Conservation (phyloP, 2,113 vertebrate species). For the Lophura nycthemera region DNA sequence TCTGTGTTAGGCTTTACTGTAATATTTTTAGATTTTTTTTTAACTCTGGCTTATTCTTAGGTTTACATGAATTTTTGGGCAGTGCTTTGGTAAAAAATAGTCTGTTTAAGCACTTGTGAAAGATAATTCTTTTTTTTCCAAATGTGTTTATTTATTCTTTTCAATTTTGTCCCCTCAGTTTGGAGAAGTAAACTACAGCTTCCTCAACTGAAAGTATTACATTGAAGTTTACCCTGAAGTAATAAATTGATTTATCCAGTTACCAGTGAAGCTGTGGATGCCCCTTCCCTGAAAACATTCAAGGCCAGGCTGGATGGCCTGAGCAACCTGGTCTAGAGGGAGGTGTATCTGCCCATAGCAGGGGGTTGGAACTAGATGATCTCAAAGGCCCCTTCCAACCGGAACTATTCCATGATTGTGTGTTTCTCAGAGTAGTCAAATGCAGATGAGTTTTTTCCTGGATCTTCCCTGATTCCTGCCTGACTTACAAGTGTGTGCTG, state of each 20-base stretch:
- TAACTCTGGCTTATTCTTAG: not conserved
- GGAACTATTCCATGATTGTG: too few species aligned
- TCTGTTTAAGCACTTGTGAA: not conserved
- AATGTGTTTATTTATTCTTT: not conserved
- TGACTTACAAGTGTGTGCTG: not conserved
- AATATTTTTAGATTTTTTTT: not conserved
- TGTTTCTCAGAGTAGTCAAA: not conserved
- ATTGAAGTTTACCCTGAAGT: not conserved
- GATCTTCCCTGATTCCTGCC: not conserved
- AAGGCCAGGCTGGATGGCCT: too few species aligned
- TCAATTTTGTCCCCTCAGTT: not conserved
- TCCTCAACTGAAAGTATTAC: not conserved
- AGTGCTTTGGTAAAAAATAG: not conserved
- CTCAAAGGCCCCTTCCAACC: too few species aligned
- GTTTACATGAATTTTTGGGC: not conserved
- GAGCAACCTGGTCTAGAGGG: too few species aligned
- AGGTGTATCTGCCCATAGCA: too few species aligned
- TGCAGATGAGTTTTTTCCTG: not conserved
- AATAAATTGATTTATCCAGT: not conserved
- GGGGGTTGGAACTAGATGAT: too few species aligned
- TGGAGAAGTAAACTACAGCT: not conserved
- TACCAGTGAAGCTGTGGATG: fast-evolving
- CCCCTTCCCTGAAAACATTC: too few species aligned
- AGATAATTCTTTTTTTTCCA: not conserved
- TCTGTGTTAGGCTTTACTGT: not conserved